Conservation (phyloP, 2,888 invertebrate species). For the Venustoraphidia nigricollis region DNA sequence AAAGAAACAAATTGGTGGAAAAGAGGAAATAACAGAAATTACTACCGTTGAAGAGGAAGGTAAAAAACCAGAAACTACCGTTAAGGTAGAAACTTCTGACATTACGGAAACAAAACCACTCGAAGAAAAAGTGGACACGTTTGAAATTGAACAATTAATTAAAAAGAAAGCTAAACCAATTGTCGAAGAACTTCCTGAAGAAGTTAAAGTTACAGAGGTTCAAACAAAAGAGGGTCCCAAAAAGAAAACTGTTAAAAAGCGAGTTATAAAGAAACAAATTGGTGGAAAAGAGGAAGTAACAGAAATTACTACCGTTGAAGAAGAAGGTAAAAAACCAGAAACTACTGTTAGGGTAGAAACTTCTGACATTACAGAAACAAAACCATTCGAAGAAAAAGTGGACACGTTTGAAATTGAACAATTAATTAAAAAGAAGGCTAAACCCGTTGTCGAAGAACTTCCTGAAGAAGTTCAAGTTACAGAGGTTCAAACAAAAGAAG, state of each 20-base stretch:
- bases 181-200: slow-evolving; percentile 18
- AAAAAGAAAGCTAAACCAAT: slow-evolving; percentile 18
- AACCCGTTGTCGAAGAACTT: slow-evolving; percentile 13
- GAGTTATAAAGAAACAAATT: slow-evolving; percentile 19
- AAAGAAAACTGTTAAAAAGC: slow-evolving; percentile 14
- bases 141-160: slow-evolving; percentile 23
- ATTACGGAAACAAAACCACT: slow-evolving; percentile 8
- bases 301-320: slow-evolving; percentile 26
- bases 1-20: slow-evolving; percentile 26
- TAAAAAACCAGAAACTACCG: slow-evolving; percentile 20
- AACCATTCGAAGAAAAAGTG: slow-evolving; percentile 13
- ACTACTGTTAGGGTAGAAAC: slow-evolving; percentile 9
- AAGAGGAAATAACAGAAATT: slow-evolving; percentile 23
- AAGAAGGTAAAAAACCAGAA: slow-evolving; percentile 10
- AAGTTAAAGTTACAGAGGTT: slow-evolving; percentile 16
- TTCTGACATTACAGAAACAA: not conserved
- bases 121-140: slow-evolving; percentile 18
- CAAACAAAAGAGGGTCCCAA: slow-evolving; percentile 13
- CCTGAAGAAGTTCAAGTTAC: slow-evolving; percentile 18
- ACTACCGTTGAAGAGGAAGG: slow-evolving; percentile 20
- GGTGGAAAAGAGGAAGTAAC: slow-evolving; percentile 19
- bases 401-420: slow-evolving; percentile 8
- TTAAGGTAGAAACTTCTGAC: slow-evolving; percentile 13
- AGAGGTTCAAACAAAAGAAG: slow-evolving; percentile 20
- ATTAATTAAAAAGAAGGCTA: slow-evolving; percentile 9